Percentiles rank a stretch among this genome's conserved stretches.
Evolutionary conservation across 1,140 invertebrate genomes (phyloP).

Genomic region (Eufriesea mexicana): DNA sequence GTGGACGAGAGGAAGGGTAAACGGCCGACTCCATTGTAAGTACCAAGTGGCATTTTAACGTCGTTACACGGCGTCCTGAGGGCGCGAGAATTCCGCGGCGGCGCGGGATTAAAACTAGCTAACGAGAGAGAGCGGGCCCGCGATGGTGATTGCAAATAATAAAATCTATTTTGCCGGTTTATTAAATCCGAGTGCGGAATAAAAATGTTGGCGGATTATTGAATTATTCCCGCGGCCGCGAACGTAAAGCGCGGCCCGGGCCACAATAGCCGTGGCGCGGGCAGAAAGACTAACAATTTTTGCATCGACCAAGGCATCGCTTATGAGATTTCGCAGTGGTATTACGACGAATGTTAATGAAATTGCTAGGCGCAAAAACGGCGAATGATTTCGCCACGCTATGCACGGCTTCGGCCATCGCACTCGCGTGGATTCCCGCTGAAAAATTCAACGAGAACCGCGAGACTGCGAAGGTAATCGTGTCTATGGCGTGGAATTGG

Average conservation of each 20-base stretch:
- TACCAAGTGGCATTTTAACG: slow-evolving; percentile 46
- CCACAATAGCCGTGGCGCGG: slow-evolving; percentile 27
- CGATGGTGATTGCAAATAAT: slow-evolving; percentile 73
- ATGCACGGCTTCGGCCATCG: no score
- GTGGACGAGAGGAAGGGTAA: slow-evolving; percentile 36
- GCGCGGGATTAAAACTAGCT: slow-evolving; percentile 47
- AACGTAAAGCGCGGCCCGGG: slow-evolving; percentile 17
- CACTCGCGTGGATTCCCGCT: background rate
- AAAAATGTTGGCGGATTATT: slow-evolving; percentile 74
- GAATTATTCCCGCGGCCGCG: slow-evolving; percentile 67
- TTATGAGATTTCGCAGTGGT: slow-evolving; percentile 46
- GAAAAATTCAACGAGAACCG: slow-evolving; percentile 14
- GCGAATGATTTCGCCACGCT: slow-evolving; percentile 22
- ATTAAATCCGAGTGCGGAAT: slow-evolving; percentile 71
- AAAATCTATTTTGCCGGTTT: slow-evolving; percentile 74
- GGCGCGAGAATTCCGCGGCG: slow-evolving; percentile 47
- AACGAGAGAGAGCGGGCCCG: slow-evolving; percentile 44
- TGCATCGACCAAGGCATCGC: slow-evolving; percentile 58
- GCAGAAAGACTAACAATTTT: slow-evolving; percentile 54
- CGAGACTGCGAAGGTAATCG: background rate
- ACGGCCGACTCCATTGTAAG: slow-evolving; percentile 30
- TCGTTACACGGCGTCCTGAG: slow-evolving; percentile 48
- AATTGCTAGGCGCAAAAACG: slow-evolving; percentile 41
- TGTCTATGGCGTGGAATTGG: no score
- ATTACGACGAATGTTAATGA: slow-evolving; percentile 51